A percentile compares a stretch with the other conserved stretches of the same genome.
Evolutionary conservation across 2,797 vertebrate genomes (phyloP).

Genomic region (Chaetodon trifasciatus): DNA sequence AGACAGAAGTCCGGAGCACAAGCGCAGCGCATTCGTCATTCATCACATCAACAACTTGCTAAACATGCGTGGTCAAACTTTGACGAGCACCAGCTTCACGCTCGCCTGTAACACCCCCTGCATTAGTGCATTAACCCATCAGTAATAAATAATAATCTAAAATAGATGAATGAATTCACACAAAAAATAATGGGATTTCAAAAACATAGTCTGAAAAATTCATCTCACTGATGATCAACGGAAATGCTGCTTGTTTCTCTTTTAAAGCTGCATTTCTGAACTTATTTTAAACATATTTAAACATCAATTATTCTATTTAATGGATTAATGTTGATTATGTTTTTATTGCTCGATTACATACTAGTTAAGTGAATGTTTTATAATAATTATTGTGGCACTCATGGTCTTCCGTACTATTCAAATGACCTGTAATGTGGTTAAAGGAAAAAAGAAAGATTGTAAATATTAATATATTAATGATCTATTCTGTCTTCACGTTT

Average conservation of each 20-base stretch:
- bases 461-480: neutral
- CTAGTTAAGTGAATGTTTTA: neutral
- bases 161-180: too few relatives aligned
- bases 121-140: too few relatives aligned
- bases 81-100: neutral
- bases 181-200: too few relatives aligned
- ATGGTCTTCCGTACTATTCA: too few relatives aligned
- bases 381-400: neutral
- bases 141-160: too few relatives aligned
- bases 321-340: too few relatives aligned
- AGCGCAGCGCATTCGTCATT: slow-evolving; percentile 2
- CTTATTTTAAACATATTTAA: neutral
- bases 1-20: neutral
- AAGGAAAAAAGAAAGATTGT: neutral
- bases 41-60: slow-evolving; percentile 5
- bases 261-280: neutral
- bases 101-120: neutral
- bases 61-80: neutral
- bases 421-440: neutral
- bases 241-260: neutral
- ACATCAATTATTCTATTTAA: too few relatives aligned
- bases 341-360: too few relatives aligned
- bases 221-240: too few relatives aligned
- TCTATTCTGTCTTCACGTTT: neutral
- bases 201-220: too few relatives aligned